Percentiles rank a stretch among this genome's conserved stretches.
These are phyloP conservation scores for Phenganax stokvisi DNA, from an alignment of 92 coral and sea anemone species.

Conservation along the genomic window DNA sequence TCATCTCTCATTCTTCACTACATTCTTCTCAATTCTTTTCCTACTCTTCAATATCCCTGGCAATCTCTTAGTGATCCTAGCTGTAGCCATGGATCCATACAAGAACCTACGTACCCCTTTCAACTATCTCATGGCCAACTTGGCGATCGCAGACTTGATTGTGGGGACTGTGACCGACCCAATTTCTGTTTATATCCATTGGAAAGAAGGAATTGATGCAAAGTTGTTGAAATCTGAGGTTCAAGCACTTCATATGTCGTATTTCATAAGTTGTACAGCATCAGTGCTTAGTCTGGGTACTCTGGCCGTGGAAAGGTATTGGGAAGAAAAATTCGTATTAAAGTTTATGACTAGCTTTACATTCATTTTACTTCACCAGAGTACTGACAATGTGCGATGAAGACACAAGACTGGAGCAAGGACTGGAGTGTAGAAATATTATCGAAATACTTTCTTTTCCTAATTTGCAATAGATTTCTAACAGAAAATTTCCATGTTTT, in stretches of 20 bases:
- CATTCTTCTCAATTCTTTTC: constrained; percentile 54
- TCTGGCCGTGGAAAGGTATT: constrained; percentile 67
- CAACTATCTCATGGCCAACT: constrained; percentile 63
- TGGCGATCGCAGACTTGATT: constrained; percentile 69
- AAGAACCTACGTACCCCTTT: constrained; percentile 71
- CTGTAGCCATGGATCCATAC: constrained; percentile 72
- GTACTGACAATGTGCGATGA: too few species aligned
- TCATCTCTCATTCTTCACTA: constrained; percentile 65
- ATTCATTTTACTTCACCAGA: too few species aligned
- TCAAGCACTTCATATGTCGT: constrained; percentile 54
- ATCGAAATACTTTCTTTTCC: too few species aligned
- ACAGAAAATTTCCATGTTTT: too few species aligned
- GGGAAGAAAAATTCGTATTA: too few species aligned
- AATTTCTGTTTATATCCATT: constrained; percentile 55
- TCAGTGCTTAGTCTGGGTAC: constrained; percentile 69
- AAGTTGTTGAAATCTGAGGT: constrained; percentile 41
- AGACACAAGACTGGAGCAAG: too few species aligned
- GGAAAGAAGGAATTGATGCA: constrained; percentile 53
- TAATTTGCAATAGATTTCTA: too few species aligned
- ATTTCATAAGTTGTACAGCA: constrained; percentile 69
- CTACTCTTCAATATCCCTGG: constrained; percentile 67
- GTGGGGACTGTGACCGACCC: constrained; percentile 82
- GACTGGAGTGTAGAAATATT: too few species aligned
- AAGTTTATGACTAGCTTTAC: too few species aligned
- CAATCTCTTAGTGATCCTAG: constrained; percentile 66